Conservation (phyloP, 2,888 invertebrate species). For the Habroteleia sp. region DNA sequence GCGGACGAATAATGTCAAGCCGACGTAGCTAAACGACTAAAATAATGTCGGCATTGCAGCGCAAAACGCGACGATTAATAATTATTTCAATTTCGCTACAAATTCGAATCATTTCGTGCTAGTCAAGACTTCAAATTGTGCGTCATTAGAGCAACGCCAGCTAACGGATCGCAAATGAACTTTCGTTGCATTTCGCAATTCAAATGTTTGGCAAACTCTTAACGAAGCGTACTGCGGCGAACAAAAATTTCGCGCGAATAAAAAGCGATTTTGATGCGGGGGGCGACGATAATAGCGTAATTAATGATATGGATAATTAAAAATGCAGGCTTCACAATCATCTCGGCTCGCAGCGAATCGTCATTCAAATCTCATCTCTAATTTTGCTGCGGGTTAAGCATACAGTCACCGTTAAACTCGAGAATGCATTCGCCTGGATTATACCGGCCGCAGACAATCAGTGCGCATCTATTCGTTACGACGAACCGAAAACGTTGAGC, state of each 20-base stretch:
- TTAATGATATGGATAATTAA: conserved; percentile 13
- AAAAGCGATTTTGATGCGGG: too few species aligned
- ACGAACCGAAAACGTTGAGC: conserved; percentile 34
- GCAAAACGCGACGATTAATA: too few species aligned
- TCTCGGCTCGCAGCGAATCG: conserved; percentile 3
- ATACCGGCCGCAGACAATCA: conserved; percentile 43
- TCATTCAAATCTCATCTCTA: conserved; percentile 40
- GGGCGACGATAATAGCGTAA: conserved; percentile 9
- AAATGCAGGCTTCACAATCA: conserved; percentile 11
- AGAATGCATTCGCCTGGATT: conserved; percentile 36
- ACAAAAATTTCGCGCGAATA: too few species aligned
- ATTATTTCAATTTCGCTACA: too few species aligned
- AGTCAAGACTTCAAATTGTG: too few species aligned
- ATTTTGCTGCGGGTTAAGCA: conserved; percentile 42
- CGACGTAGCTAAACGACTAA: conserved; percentile 1
- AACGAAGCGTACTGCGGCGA: too few species aligned
- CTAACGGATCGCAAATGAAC: too few species aligned
- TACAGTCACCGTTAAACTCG: conserved; percentile 31
- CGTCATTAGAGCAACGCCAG: too few species aligned
- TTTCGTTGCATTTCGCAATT: too few species aligned
- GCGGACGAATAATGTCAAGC: conserved; percentile 16
- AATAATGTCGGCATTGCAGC: too few species aligned
- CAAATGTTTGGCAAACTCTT: too few species aligned
- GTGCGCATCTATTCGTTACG: conserved; percentile 47
- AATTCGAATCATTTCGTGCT: too few species aligned